phyloP scores from a whole-genome alignment of 2,113 vertebrate species.

The Cephalopterus ornatus region DNA sequence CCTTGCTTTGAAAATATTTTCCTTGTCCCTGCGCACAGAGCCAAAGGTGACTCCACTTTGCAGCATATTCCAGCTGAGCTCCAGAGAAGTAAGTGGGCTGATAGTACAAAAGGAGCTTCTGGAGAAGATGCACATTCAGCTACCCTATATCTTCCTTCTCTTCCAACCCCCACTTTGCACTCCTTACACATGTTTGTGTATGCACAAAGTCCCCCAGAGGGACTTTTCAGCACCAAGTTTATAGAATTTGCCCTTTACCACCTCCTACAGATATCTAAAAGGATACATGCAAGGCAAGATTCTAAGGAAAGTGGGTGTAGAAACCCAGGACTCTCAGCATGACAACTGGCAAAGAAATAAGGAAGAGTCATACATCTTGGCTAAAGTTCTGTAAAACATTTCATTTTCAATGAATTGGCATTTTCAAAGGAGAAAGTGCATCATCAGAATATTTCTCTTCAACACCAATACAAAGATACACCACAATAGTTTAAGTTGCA shows the following conservation, averaged over 20 bases:
- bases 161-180: rapidly evolving
- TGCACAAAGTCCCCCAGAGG: rapidly evolving
- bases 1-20: not conserved
- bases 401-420: not conserved
- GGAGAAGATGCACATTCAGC: not conserved
- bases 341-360: not conserved
- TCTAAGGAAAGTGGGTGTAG: not conserved
- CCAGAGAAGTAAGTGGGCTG: not conserved
- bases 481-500: not conserved
- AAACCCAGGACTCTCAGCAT: not conserved
- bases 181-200: not conserved
- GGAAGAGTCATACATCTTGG: not conserved
- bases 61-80: not conserved
- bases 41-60: not conserved
- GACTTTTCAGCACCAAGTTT: not conserved
- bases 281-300: not conserved
- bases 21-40: not conserved
- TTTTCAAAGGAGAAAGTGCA: not conserved
- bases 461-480: not conserved
- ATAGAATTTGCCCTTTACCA: not conserved
- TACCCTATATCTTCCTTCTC: not conserved
- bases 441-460: not conserved
- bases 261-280: not conserved
- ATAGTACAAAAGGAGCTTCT: not conserved
- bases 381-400: not conserved